Base-by-base conservation (phyloP, 2,113 vertebrate genomes). In the Dermatemys mawii region DNA sequence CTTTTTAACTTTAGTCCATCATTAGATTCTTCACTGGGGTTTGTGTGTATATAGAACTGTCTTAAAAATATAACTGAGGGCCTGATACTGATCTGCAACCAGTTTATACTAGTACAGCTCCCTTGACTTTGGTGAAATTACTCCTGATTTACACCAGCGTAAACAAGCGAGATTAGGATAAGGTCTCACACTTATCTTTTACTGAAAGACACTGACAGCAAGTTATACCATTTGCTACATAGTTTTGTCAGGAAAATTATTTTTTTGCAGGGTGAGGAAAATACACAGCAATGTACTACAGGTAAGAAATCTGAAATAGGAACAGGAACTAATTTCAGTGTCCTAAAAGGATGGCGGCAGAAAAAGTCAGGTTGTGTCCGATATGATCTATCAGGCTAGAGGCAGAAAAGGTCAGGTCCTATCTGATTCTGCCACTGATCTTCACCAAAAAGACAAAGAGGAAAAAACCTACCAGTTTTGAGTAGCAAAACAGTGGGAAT, bases 81-180 rank as follows among this genome's bases (percentile, higher is more conserved):
- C 41, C 73, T 14, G 44, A 46, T 46, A 44, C 11, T 46, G 24
- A 46, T 46, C 41, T 27, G 27, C 24, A 21, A 16, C 73, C 12
- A 46, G 38, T 76, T 89, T 94, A 93, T 70, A 35, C 1, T 38
- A 44, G 17, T 91, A 38, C 86, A 87, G 50, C 84, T 93, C 78
- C 73, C 29, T 91, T 95, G 22, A 84, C 50, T 92, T 95, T 81
- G 63, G 86, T 0, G 6, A 90, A 87, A 82, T 70, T 82, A 60
- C 6, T 92, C 88, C 84, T 93, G 90, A 93, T 73, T 96, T 92
- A 67, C 16, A 75, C 92, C 70, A 51, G 26, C 88, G 79, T 95
- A 73, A 93, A 90, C 92, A 91, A 88, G 88, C 54, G 90, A 93
- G 84, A 86, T 75, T 41, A 86, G 83, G 35, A 75, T 53, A 53